Evolutionary conservation across 2,797 vertebrate species (phyloP), one percentile per base, ranked within the genome.

Genomic region (Phoebastria nigripes): DNA sequence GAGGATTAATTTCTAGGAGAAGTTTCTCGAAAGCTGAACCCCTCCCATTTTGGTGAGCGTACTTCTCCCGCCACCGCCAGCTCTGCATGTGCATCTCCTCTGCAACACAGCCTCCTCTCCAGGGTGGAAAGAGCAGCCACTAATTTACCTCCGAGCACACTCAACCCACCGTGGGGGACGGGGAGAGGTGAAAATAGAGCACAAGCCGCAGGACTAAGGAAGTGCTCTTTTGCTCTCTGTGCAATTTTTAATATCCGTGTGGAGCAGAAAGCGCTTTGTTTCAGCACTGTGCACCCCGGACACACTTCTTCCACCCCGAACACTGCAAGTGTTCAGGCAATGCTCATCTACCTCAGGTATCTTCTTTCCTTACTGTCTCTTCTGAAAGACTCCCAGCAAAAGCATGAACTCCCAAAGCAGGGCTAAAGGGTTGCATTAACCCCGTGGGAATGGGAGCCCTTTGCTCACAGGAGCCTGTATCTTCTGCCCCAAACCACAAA

Each of bases 281-380:
- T 59, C 39, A 54, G 65, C 12, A 5, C 52, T 4, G 15, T 4
- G 56, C 33, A 8, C 28, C 28, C 25, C 73, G 6, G 51, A 29
- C 39, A 42, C 17, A 18, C 31, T 31, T 25, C 74, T 80, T 25
- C n/a, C 74, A 52, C 8, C 26, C 37, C 2, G 0, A 56, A 35
- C 0, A 0, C 29, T 47, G 19, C 41, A 29, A 41, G 4, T 1
- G 6, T 6, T 21, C 1, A 22, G 70, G 66, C 42, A 44, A 24
- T 2, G 13, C n/a, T 61, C 58, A 17, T n/a, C 12, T 17, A 24
- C 35, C 42, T 41, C 41, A 14, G 8, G 15, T 25, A 35, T 11
- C 58, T 24, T n/a, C 70, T 39, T 41, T 52, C n/a, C 62, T 52
- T 25, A 37, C 21, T 1, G 1, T 26, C 61, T 78, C 62, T 20